A percentile compares a stretch with the other conserved stretches of the same genome.
phyloP scores from a whole-genome alignment of 2,113 vertebrate species.

The Entomyzon cyanotis region DNA sequence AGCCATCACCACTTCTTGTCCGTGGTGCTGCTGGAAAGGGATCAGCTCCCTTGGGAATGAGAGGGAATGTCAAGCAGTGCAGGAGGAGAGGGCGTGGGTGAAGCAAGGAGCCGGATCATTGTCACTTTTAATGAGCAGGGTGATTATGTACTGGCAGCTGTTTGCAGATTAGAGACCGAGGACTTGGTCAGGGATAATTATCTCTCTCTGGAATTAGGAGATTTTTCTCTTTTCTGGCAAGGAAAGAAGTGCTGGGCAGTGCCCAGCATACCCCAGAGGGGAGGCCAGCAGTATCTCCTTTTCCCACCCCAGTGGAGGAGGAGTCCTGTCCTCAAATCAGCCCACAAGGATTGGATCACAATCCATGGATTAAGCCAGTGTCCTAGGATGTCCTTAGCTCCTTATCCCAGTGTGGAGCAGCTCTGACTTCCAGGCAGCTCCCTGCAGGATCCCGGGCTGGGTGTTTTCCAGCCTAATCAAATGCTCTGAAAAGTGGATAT shows the following conservation, averaged over 20 bases:
- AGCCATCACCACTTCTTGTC: not conserved
- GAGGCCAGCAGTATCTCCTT: not conserved
- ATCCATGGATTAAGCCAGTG: not conserved
- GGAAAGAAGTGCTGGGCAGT: not conserved
- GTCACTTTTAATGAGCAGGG: not conserved
- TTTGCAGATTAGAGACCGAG: constrained; percentile 15
- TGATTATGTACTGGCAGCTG: constrained; percentile 16
- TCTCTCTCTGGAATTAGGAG: not conserved
- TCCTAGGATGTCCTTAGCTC: not conserved
- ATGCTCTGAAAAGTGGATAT: not conserved
- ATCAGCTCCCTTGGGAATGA: rapidly evolving
- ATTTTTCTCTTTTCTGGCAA: constrained; percentile 14
- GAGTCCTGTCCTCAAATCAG: not conserved
- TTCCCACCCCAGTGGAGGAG: not conserved
- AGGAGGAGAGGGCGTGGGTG: not conserved
- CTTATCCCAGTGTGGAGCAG: not conserved
- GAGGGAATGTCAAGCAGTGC: not conserved
- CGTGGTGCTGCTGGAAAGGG: not conserved
- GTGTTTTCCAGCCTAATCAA: not conserved
- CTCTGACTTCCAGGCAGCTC: not conserved
- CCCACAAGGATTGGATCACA: not conserved
- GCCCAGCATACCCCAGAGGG: not conserved
- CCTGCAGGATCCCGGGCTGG: not conserved
- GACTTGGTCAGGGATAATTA: constrained; percentile 11
- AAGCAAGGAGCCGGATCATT: not conserved